phyloP scores from a whole-genome alignment of 2,888 invertebrate genomes.

The Electrophaes corylata region DNA sequence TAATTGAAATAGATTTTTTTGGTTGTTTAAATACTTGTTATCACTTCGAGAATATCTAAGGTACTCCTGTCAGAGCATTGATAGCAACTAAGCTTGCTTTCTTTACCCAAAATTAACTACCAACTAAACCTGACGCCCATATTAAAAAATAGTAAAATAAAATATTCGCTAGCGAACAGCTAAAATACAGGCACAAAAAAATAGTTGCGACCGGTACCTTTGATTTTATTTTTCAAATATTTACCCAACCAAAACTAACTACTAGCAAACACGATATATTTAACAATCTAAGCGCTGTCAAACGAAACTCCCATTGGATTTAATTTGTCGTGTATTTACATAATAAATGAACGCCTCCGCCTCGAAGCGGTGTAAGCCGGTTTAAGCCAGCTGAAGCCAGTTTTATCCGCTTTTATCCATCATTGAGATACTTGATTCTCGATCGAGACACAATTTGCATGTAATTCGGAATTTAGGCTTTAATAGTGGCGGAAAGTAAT shows the following conservation, averaged over 20 bases:
- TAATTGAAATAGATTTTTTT: too few species aligned
- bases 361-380: conserved; percentile 67
- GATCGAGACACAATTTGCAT: conserved; percentile 79
- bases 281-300: conserved; percentile 70
- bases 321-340: conserved; percentile 84
- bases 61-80: too few species aligned
- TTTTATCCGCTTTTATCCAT: conserved; percentile 79
- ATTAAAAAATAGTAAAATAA: too few species aligned
- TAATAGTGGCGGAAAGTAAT: conserved; percentile 70
- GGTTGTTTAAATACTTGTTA: too few species aligned
- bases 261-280: conserved; percentile 59
- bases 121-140: too few species aligned
- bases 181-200: background rate
- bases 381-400: conserved; percentile 59
- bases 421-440: conserved; percentile 82
- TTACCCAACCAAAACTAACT: conserved; percentile 31
- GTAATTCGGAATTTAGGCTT: conserved; percentile 71
- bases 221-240: background rate
- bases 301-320: conserved; percentile 80
- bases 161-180: too few species aligned
- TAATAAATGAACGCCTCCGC: conserved; percentile 81
- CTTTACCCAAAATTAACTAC: too few species aligned
- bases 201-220: background rate
- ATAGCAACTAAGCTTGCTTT: too few species aligned
- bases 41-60: too few species aligned